Conservation (phyloP, 2,888 invertebrate genomes). For the Xestobium rufovillosum region DNA sequence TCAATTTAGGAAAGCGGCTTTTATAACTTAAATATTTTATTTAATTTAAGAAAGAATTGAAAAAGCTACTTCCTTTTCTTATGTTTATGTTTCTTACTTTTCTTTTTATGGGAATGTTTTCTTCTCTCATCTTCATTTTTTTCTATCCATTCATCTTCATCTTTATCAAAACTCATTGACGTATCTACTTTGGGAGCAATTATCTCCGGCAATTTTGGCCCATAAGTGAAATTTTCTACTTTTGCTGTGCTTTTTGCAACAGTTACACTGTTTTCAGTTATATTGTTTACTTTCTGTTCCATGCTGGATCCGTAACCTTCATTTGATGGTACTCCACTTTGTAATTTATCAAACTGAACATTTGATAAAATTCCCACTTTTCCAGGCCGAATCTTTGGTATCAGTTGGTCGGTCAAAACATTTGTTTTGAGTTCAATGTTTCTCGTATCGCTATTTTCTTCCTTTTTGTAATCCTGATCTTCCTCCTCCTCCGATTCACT, state of each 20-base stretch:
- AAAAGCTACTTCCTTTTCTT: conserved; percentile 18
- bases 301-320: not conserved
- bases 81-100: conserved; percentile 29
- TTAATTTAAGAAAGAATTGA: not conserved
- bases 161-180: conserved; percentile 19
- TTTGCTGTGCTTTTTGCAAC: not conserved
- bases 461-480: conserved; percentile 28
- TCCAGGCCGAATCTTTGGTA: conserved; percentile 37
- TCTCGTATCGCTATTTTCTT: conserved; percentile 23
- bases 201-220: conserved; percentile 29
- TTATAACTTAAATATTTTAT: too few relatives aligned
- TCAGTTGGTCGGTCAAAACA: conserved; percentile 33
- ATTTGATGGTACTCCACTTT: not conserved
- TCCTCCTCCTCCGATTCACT: conserved; percentile 56
- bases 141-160: conserved; percentile 33
- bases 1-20: too few relatives aligned
- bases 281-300: conserved; percentile 9
- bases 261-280: not conserved
- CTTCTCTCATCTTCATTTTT: conserved; percentile 21
- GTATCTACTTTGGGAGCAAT: conserved; percentile 4
- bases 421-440: conserved; percentile 31
- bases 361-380: conserved; percentile 40
- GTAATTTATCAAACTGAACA: conserved; percentile 23
- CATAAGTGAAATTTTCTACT: conserved; percentile 21
- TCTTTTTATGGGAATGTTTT: conserved; percentile 22